Percentiles rank a stretch among this genome's conserved stretches.
These are phyloP conservation scores for Bombus turneri DNA, from an alignment of 1,140 invertebrate genomes.

Conservation along the genomic window DNA sequence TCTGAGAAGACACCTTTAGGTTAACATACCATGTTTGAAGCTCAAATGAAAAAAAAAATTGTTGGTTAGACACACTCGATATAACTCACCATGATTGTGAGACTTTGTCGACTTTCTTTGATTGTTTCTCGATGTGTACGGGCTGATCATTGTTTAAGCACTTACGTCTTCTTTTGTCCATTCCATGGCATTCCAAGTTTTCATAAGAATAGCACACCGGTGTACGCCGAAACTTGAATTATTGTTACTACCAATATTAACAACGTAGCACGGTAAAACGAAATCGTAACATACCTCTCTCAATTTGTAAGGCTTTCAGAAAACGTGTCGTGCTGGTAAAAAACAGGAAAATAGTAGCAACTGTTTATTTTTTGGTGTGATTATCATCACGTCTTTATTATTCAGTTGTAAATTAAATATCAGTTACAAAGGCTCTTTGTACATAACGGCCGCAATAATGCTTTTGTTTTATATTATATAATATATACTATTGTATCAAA, in stretches of 20 bases:
- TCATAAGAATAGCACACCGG: slow-evolving; percentile 1
- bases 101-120: background rate
- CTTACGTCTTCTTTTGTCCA: slow-evolving; percentile 37
- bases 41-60: background rate
- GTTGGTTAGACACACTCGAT: background rate
- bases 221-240: slow-evolving; percentile 7
- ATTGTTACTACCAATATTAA: background rate
- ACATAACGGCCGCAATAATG: slow-evolving; percentile 80
- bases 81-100: background rate
- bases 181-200: slow-evolving; percentile 59
- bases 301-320: background rate
- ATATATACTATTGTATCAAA: slow-evolving; percentile 78
- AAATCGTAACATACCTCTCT: background rate
- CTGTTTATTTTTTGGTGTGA: slow-evolving; percentile 57
- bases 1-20: background rate
- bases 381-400: slow-evolving; percentile 77
- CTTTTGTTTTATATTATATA: slow-evolving; percentile 80
- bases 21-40: background rate
- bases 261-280: background rate
- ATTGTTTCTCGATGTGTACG: background rate
- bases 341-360: background rate
- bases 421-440: slow-evolving; percentile 82
- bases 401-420: slow-evolving; percentile 81
- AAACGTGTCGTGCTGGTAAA: background rate
- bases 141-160: background rate